Base-by-base conservation (phyloP, 2,888 invertebrate species). In the Phortica okadai region DNA sequence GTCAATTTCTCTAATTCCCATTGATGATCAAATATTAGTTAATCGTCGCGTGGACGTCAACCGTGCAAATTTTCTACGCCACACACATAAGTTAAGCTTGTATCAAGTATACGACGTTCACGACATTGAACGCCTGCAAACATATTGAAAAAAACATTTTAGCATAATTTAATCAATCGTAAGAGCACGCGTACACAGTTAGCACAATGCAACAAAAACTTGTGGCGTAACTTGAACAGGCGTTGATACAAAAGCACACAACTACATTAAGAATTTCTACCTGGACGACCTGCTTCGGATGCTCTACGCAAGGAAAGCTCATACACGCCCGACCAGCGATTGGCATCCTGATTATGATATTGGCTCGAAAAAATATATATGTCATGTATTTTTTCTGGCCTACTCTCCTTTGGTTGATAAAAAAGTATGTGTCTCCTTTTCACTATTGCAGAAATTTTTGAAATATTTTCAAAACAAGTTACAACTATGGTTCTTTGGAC, bases 1-100 rank as follows among this genome's bases (percentile, higher is more conserved):
- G 98, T 97, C 88, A 99, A 94, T 92, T 99, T 99, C 92, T 99
- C 99, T 77, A 99, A 92, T 92, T 99, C 99, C 99, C 99, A 99
- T 92, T 99, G 99, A 91, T 99, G 99, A 91, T 99, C 99, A 90
- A 99, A 98, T 83, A 99, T 98, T 66, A 99, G 94, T 0, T 98
- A 98, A 92, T 99, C 99, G 0, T 99, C 99, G 64, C 99, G 94
- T 50, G 99, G 99, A 80, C 99, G 93, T 99, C 99, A 99, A 16
- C 99, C 98, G 91, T 98, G 97, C 45, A 99, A 93, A 91, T 99
- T 99, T 92, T 99, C 99, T 90, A 99, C 99, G 0, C 99, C 99
- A 73, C 99, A 94, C 1, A 99, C 99, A 91, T 99, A 99, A 0
- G 98, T 98, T 6, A 97, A 97, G 88, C 98, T 98, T 6, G 99